phyloP scores from a whole-genome alignment of 2,888 invertebrate genomes.

The Apamea crenata region DNA sequence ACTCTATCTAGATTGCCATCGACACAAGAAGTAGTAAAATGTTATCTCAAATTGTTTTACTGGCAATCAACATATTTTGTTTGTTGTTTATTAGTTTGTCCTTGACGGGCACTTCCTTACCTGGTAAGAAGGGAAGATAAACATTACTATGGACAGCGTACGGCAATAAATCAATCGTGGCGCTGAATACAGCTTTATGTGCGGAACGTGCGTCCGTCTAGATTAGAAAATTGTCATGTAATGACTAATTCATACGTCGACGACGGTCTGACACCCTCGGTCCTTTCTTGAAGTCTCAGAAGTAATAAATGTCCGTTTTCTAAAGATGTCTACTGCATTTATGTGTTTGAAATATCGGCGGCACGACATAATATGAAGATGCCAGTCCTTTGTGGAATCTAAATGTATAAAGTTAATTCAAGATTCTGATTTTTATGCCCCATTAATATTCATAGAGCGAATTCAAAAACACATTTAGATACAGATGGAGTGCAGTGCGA shows the following conservation, averaged over 20 bases:
- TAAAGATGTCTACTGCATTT: constrained; percentile 19
- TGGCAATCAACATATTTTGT: constrained; percentile 28
- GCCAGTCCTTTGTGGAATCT: neutral
- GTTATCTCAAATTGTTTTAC: constrained; percentile 41
- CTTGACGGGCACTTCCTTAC: constrained; percentile 57
- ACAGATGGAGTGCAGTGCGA: constrained; percentile 15
- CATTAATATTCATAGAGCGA: constrained; percentile 2
- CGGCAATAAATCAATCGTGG: constrained; percentile 84
- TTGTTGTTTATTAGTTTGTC: constrained; percentile 51
- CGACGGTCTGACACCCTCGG: constrained; percentile 36
- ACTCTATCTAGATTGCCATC: neutral
- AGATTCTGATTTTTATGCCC: neutral
- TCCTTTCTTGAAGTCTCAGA: constrained; percentile 38
- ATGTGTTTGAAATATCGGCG: constrained; percentile 13
- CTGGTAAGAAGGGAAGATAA: constrained; percentile 72
- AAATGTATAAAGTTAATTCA: constrained; percentile 7
- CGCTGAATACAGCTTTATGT: constrained; percentile 81
- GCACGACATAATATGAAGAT: constrained; percentile 4
- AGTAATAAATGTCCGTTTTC: constrained; percentile 43
- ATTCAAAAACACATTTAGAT: constrained; percentile 22
- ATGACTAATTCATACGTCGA: constrained; percentile 62
- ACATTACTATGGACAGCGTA: constrained; percentile 83
- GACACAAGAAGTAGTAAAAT: constrained; percentile 11
- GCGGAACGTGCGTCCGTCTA: constrained; percentile 77
- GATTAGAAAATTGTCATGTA: constrained; percentile 68